Evolutionary conservation across 2,797 vertebrate genomes (phyloP), one percentile per base, ranked within the genome.

Genomic region (Hypotaenidia okinawae): DNA sequence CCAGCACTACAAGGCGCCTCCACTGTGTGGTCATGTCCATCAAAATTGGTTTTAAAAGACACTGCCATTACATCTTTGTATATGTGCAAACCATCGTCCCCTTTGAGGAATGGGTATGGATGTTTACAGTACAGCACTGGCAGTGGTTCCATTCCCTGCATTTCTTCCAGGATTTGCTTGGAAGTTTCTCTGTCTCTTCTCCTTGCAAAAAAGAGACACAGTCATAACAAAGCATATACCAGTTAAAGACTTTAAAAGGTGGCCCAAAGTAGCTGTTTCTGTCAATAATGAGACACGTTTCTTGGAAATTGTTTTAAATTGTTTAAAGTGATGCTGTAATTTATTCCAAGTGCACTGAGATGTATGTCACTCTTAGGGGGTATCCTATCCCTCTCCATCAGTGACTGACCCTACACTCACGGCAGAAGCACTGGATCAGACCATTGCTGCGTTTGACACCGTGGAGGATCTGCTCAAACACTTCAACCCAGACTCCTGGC

Each of bases 401-500:
- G 98, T 98, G 93, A 99, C 98, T 22, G 98, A 98, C 76, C 91
- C 98, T n/a, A 98, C 98, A 5, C 97, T 99, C 66, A 98, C 98
- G 0, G 97, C 98, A 0, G 99, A 99, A 24, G 98, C 98, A 4
- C 97, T 99, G 97, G 99, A 99, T 97, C 97, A 98, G 94, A 98
- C 98, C 73, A 97, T 99, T 49, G 98, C 99, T 21, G 97, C 98
- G 2, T 99, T 99, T 80, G 98, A 99, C 94, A 99, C 99, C 0
- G 98, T 99, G 69, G 99, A 99, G 87, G 98, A 99, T 87, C 98
- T 99, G 27, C 97, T 99, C 57, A 98, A 97, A 91, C 98, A 98
- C 94, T 98, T 99, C 67, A 99, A 98, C 92, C 99, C 99, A 0
- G 98, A 98, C 16, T 99, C 99, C 14, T 99, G 99, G 99, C 98